These are phyloP conservation scores for Caerostris extrusa DNA, from an alignment of 1,140 invertebrate genomes.

Conservation along the genomic window DNA sequence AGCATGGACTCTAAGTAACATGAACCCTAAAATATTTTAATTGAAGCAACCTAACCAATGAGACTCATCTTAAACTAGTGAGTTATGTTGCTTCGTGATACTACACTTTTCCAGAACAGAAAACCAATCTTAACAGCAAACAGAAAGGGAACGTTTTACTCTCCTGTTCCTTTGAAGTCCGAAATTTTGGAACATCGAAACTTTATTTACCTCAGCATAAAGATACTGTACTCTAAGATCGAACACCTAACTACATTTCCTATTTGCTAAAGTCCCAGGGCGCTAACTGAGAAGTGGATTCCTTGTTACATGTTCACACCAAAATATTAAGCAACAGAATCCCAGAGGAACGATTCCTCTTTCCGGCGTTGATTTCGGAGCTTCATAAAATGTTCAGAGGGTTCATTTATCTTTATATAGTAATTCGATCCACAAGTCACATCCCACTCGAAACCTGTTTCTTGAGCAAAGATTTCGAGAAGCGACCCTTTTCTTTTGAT, in stretches of 20 bases:
- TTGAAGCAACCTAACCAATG: no score
- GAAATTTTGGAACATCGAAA: not conserved
- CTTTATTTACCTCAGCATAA: not conserved
- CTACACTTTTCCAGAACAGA: no score
- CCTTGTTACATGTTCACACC: constrained; percentile 41
- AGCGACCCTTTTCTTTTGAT: not conserved
- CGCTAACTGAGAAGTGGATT: not conserved
- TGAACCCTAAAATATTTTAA: no score
- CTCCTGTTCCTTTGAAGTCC: not conserved
- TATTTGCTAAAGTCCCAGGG: constrained; percentile 43
- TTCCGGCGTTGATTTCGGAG: constrained; percentile 46
- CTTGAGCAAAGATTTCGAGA: constrained; percentile 2
- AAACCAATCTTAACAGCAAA: no score
- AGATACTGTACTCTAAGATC: not conserved
- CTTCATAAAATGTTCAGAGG: constrained; percentile 48
- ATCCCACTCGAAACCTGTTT: constrained; percentile 16
- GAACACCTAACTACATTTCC: not conserved
- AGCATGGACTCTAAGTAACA: no score
- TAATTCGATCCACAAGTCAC: constrained; percentile 54
- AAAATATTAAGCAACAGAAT: constrained; percentile 53
- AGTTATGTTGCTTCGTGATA: no score
- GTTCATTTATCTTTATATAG: constrained; percentile 65
- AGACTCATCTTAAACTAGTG: no score
- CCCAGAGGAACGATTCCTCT: constrained; percentile 47
- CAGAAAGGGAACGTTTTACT: no score